Percentiles rank a stretch among this genome's conserved stretches.
These are phyloP conservation scores for Amphiduros pacificus DNA, from an alignment of 2,888 invertebrate species.

Conservation along the genomic window DNA sequence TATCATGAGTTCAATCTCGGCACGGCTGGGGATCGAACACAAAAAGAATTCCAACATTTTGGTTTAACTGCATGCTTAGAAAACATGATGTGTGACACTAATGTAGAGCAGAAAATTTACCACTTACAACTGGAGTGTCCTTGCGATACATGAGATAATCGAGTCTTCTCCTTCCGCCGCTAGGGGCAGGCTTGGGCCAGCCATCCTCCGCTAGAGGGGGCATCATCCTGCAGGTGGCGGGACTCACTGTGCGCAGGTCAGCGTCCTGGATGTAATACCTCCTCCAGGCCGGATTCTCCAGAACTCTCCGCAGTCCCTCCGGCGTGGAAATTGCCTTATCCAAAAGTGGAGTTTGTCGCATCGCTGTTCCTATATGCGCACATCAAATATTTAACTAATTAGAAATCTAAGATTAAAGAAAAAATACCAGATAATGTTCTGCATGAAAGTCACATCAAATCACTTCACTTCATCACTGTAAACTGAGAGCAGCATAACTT, in stretches of 20 bases:
- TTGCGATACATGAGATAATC: not conserved
- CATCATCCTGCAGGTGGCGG: not conserved
- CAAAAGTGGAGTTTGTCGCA: not conserved
- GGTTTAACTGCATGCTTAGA: no score
- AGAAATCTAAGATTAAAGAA: no score
- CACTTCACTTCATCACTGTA: no score
- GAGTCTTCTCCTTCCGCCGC: not conserved
- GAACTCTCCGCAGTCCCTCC: not conserved
- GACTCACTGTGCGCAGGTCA: not conserved
- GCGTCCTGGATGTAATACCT: not conserved
- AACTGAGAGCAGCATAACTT: no score
- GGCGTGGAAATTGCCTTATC: not conserved
- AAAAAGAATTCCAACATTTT: no score
- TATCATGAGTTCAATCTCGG: no score
- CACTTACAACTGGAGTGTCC: not conserved
- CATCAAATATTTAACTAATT: not conserved
- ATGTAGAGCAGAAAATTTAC: no score
- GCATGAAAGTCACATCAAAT: no score
- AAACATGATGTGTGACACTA: no score
- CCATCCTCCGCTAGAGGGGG: not conserved
- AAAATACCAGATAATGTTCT: no score
- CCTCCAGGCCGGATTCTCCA: not conserved
- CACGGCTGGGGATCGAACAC: no score
- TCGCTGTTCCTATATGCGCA: not conserved
- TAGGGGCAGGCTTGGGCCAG: not conserved